A percentile compares a stretch with the other conserved stretches of the same genome.
Conservation (phyloP, 2,888 invertebrate genomes). For the Drosophila merina region DNA sequence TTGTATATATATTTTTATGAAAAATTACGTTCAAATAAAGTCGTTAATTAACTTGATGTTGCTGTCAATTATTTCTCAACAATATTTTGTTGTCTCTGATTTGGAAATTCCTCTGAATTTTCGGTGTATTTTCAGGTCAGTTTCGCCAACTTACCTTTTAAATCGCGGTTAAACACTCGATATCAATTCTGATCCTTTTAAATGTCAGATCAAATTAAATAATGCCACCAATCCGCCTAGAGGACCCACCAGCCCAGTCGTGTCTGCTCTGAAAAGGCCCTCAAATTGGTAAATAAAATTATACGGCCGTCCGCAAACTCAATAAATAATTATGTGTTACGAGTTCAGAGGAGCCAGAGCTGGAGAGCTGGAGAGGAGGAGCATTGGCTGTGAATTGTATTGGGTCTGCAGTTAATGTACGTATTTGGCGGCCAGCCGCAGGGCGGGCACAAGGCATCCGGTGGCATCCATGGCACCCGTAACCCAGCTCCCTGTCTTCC, state of each 20-base stretch:
- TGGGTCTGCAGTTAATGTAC: conserved; percentile 71
- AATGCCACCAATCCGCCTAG: conserved; percentile 42
- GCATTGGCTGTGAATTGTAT: conserved; percentile 17
- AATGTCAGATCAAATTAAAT: conserved; percentile 70
- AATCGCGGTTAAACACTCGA: background rate
- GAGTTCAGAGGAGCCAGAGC: conserved; percentile 36
- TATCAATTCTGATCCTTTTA: conserved; percentile 43
- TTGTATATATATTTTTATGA: conserved; percentile 9
- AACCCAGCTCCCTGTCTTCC: background rate
- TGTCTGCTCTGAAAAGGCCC: conserved; percentile 75
- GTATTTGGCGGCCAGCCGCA: conserved; percentile 48
- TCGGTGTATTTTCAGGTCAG: background rate
- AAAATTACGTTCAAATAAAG: conserved; percentile 14
- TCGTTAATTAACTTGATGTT: background rate
- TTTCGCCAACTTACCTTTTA: background rate
- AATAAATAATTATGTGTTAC: conserved; percentile 81
- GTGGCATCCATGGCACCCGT: background rate
- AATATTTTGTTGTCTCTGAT: background rate
- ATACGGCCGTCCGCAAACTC: conserved; percentile 76
- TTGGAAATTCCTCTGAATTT: background rate
- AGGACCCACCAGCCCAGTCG: conserved; percentile 13
- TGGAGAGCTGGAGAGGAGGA: conserved; percentile 31
- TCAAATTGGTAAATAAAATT: conserved; percentile 71
- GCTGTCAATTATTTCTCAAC: background rate
- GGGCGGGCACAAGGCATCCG: conserved; percentile 7